Evolutionary conservation across 2,888 invertebrate species (phyloP).

Genomic region (Smittia aterrima): DNA sequence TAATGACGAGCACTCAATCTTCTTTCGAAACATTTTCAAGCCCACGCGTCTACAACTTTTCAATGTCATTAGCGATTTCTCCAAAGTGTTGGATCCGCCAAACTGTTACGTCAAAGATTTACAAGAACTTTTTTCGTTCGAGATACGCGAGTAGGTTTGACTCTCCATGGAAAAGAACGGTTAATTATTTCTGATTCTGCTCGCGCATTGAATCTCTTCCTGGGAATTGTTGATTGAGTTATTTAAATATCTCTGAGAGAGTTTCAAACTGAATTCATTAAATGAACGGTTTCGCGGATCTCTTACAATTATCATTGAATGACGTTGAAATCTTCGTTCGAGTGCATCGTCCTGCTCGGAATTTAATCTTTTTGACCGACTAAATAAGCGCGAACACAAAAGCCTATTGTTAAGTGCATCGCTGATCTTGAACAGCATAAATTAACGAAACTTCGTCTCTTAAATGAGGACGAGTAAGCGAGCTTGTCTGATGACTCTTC

Average conservation of each 20-base stretch:
- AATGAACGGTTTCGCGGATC: not conserved
- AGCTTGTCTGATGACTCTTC: not conserved
- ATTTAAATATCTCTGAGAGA: not conserved
- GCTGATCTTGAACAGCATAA: conserved; percentile 20
- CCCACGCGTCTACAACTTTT: too few species aligned
- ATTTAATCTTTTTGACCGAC: conserved; percentile 24
- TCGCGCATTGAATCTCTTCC: not conserved
- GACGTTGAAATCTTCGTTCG: not conserved
- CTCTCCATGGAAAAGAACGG: not conserved
- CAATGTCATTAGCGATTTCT: too few species aligned
- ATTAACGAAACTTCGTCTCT: not conserved
- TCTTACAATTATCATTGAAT: too few species aligned
- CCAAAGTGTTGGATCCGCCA: too few species aligned
- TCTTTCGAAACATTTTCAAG: too few species aligned
- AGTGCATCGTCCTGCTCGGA: not conserved
- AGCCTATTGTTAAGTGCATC: not conserved
- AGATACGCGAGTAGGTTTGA: not conserved
- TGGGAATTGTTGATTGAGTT: not conserved
- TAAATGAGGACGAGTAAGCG: too few species aligned
- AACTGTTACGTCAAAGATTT: too few species aligned
- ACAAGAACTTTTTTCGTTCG: too few species aligned
- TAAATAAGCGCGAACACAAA: conserved; percentile 8
- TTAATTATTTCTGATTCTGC: conserved; percentile 10
- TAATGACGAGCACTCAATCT: too few species aligned
- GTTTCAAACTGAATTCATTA: not conserved